These are phyloP conservation scores for Macrotis lagotis DNA, from an alignment of 2,113 vertebrate genomes.

Conservation along the genomic window DNA sequence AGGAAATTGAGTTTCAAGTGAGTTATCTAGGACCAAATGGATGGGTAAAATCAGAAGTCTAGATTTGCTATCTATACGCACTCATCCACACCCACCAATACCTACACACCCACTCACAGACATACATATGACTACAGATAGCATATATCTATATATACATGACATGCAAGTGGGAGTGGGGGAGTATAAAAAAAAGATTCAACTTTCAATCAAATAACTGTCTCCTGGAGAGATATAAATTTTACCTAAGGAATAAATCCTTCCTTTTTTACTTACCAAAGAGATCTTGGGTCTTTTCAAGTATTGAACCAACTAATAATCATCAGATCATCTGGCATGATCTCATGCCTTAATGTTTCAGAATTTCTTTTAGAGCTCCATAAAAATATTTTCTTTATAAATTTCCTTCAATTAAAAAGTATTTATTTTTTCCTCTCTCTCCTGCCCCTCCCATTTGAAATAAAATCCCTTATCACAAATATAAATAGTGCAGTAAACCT, in stretches of 20 bases:
- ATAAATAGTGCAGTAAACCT: not conserved
- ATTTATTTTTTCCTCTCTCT: not conserved
- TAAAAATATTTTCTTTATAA: not conserved
- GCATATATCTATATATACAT: not conserved
- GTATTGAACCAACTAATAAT: not conserved
- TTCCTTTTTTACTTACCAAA: not conserved
- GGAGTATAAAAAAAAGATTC: not conserved
- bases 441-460: not conserved
- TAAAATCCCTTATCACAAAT: not conserved
- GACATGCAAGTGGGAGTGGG: not conserved
- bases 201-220: not conserved
- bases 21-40: not conserved
- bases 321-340: not conserved
- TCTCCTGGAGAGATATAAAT: not conserved
- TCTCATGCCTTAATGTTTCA: not conserved
- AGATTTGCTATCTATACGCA: not conserved
- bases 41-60: not conserved
- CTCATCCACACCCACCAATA: not conserved
- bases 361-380: not conserved
- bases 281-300: not conserved
- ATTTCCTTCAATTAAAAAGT: not conserved
- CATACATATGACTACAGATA: not conserved
- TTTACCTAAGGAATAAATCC: not conserved
- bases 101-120: too few species aligned
- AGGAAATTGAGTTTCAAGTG: not conserved